These are phyloP conservation scores for Eristalis arbustorum DNA, from an alignment of 2,888 invertebrate species.

Conservation along the genomic window DNA sequence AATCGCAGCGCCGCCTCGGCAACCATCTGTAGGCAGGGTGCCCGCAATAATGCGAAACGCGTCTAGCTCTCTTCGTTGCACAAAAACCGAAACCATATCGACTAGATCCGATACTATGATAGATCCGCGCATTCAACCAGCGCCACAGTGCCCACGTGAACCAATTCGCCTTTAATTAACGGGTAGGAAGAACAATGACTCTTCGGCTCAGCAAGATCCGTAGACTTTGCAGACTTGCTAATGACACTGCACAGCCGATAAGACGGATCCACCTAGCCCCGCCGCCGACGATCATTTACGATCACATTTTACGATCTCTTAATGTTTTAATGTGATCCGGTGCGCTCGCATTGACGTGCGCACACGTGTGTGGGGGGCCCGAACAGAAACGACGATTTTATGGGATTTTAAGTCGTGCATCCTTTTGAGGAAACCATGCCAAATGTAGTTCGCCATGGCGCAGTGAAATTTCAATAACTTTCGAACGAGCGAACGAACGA, in stretches of 20 bases:
- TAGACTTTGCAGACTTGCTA: constrained; percentile 54
- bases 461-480: constrained; percentile 67
- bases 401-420: constrained; percentile 55
- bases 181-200: constrained; percentile 69
- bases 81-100: constrained; percentile 31
- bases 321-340: constrained; percentile 22
- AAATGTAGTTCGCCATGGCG: constrained; percentile 47
- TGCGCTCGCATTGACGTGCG: not conserved
- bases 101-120: constrained; percentile 44
- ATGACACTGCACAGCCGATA: constrained; percentile 44
- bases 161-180: constrained; percentile 66
- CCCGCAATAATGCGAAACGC: not conserved
- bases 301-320: constrained; percentile 19
- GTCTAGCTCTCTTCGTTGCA: constrained; percentile 28
- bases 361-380: constrained; percentile 49
- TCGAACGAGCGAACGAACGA: constrained; percentile 55
- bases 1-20: constrained; percentile 12
- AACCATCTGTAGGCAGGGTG: constrained; percentile 46
- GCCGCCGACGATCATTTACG: constrained; percentile 45
- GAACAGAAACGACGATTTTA: constrained; percentile 45
- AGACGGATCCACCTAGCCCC: constrained; percentile 29
- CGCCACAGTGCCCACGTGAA: constrained; percentile 58
- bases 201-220: constrained; percentile 16
- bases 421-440: constrained; percentile 53
- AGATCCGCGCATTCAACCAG: constrained; percentile 32